These are phyloP conservation scores for Terrapene triunguis DNA, from an alignment of 2,113 vertebrate genomes.

Conservation along the genomic window DNA sequence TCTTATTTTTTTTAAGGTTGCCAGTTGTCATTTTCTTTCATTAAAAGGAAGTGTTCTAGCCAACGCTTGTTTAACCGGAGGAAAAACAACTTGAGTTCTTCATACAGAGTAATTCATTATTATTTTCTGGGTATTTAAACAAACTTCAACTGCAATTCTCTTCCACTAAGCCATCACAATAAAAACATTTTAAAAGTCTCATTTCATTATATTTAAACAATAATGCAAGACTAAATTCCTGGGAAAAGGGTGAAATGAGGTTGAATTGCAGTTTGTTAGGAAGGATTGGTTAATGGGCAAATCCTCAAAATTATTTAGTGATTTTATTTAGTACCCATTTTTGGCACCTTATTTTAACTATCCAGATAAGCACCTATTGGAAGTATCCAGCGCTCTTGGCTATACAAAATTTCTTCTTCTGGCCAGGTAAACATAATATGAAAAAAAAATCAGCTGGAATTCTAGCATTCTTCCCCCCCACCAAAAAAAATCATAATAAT, in stretches of 20 bases:
- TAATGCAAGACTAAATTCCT: not conserved
- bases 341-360: not conserved
- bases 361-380: not conserved
- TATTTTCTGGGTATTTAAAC: not conserved
- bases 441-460: not conserved
- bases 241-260: rapidly evolving
- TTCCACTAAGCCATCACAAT: not conserved
- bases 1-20: not conserved
- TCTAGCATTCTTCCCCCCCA: not conserved
- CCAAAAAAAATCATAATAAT: not conserved
- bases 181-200: not conserved
- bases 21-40: not conserved
- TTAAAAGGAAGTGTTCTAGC: not conserved
- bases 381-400: not conserved
- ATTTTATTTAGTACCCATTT: not conserved
- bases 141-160: not conserved
- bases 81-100: not conserved
- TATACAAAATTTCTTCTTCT: not conserved
- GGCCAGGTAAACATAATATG: not conserved
- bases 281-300: not conserved
- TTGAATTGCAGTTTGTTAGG: too few relatives aligned
- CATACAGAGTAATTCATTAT: not conserved
- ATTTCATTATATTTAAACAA: not conserved
- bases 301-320: not conserved
- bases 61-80: not conserved